A percentile compares a stretch with the other conserved stretches of the same genome.
Conservation (phyloP, 2,113 vertebrate genomes). For the Boleophthalmus pectinirostris region DNA sequence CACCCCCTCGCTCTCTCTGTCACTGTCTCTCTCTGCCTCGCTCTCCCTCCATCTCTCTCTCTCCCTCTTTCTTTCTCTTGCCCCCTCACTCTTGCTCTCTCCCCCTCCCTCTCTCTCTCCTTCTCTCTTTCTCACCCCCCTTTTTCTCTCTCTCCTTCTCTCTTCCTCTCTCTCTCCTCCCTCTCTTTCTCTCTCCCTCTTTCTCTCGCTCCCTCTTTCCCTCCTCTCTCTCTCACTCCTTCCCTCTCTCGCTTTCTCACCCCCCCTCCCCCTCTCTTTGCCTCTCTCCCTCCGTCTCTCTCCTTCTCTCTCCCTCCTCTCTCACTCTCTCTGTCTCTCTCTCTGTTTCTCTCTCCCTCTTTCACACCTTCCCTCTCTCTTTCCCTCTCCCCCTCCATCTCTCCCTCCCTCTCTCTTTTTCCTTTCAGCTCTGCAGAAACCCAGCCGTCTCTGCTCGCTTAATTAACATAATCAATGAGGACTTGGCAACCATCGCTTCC, state of each 20-base stretch:
- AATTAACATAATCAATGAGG: constrained; percentile 57
- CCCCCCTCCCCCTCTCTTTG: not conserved
- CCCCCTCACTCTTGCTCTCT: not conserved
- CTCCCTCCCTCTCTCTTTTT: constrained; percentile 6
- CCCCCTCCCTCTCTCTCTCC: no score
- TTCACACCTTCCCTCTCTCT: not conserved
- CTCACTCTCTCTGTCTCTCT: not conserved
- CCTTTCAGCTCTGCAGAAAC: constrained; percentile 36
- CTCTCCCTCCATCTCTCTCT: no score
- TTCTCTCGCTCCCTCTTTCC: no score
- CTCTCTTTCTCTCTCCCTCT: constrained; percentile 3
- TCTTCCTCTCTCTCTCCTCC: not conserved
- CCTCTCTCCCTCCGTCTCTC: not conserved
- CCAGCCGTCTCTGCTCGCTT: constrained; percentile 43
- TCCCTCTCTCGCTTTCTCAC: not conserved
- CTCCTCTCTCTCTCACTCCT: constrained; percentile 7
- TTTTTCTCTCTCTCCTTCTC: not conserved
- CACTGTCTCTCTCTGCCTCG: not conserved
- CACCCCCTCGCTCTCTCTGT: no score
- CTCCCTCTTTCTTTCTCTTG: constrained; percentile 12
- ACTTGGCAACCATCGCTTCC: constrained; percentile 20
- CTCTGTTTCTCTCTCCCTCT: no score
- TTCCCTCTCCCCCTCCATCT: not conserved
- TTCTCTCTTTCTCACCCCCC: constrained; percentile 14
- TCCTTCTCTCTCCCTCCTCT: not conserved